Evolutionary conservation across 2,888 invertebrate genomes (phyloP).

Genomic region (Uropetala carovei): DNA sequence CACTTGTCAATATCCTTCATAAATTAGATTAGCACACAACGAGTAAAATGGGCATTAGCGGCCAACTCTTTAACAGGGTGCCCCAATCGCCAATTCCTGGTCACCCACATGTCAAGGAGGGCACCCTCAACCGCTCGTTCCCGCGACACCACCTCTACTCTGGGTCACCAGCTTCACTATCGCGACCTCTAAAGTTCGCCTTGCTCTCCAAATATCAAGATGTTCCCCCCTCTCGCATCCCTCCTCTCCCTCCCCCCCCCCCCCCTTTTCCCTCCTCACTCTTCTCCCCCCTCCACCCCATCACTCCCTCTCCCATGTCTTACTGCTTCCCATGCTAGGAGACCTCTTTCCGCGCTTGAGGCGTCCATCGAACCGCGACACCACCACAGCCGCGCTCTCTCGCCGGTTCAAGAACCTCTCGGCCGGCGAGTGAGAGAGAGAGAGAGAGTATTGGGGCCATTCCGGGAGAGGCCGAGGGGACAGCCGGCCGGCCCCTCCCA

Average conservation of each 20-base stretch:
- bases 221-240: background rate
- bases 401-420: constrained; percentile 58
- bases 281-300: background rate
- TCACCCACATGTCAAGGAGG: background rate
- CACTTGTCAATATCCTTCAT: background rate
- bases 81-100: background rate
- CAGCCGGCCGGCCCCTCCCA: background rate
- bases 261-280: background rate
- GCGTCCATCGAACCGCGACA: constrained; percentile 56
- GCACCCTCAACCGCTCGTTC: background rate
- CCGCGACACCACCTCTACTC: background rate
- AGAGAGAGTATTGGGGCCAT: constrained; percentile 55
- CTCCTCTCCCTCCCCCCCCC: background rate
- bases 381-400: constrained; percentile 50
- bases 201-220: background rate
- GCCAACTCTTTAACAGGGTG: background rate
- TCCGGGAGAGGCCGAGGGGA: constrained; percentile 39
- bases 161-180: background rate
- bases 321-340: background rate
- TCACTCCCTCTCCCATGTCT: background rate
- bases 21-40: constrained; percentile 11
- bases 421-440: constrained; percentile 20
- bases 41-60: background rate
- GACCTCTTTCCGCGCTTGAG: constrained; percentile 34
- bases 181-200: background rate